Conservation (phyloP, 2,888 invertebrate genomes). For the Seladonia tumulorum region DNA sequence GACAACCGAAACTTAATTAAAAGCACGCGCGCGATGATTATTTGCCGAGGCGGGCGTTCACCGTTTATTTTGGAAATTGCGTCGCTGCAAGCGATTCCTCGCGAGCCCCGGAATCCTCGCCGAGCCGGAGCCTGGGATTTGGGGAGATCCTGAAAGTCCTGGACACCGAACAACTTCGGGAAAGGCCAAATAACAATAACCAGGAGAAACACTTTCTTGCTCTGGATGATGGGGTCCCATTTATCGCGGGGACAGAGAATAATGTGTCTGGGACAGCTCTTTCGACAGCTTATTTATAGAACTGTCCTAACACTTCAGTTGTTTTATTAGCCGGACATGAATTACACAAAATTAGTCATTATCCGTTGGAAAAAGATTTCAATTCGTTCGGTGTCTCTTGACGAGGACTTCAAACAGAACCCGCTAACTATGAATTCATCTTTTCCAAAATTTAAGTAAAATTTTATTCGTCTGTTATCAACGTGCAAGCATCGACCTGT, state of each 20-base stretch:
- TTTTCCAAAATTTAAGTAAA: too few species aligned
- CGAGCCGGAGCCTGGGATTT: background rate
- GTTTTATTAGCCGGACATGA: background rate
- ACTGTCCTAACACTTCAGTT: background rate
- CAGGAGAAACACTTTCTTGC: slow-evolving; percentile 30
- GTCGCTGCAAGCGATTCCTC: slow-evolving; percentile 68
- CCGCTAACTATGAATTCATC: too few species aligned
- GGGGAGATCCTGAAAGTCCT: slow-evolving; percentile 26
- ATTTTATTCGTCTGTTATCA: too few species aligned
- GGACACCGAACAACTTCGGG: slow-evolving; percentile 26
- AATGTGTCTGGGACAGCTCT: slow-evolving; percentile 27
- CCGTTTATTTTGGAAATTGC: slow-evolving; percentile 83
- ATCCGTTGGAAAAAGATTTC: background rate
- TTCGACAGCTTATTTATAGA: slow-evolving; percentile 6
- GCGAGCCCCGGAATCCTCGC: slow-evolving; percentile 37
- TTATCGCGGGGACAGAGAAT: slow-evolving; percentile 25
- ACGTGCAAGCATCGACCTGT: too few species aligned
- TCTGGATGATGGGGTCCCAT: slow-evolving; percentile 12
- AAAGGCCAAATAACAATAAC: slow-evolving; percentile 51
- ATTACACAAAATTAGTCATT: background rate
- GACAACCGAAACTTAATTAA: slow-evolving; percentile 83
- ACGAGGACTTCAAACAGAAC: too few species aligned
- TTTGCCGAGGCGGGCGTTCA: slow-evolving; percentile 78
- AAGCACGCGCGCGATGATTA: slow-evolving; percentile 84
- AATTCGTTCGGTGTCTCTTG: too few species aligned